A percentile compares a stretch with the other conserved stretches of the same genome.
Conservation (phyloP, 2,113 vertebrate genomes). For the Vicugna pacos region DNA sequence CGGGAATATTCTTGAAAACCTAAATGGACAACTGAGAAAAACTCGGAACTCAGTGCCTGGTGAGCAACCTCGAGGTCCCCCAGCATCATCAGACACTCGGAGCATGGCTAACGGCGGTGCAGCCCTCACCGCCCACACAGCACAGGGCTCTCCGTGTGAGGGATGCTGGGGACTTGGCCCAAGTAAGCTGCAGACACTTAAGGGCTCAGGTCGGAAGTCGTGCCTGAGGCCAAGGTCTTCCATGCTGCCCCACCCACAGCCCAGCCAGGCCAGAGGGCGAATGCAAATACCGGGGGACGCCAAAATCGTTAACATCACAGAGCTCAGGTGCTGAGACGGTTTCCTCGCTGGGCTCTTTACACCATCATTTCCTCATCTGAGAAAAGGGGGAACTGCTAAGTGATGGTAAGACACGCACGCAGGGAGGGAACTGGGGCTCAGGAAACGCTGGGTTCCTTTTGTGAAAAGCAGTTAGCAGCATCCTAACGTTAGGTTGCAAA, state of each 20-base stretch:
- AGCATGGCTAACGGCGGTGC: rapidly evolving
- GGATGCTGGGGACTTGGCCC: neutral
- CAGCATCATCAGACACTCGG: rapidly evolving
- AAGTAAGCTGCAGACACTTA: neutral
- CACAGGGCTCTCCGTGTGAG: rapidly evolving
- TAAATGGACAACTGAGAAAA: conserved; percentile 62
- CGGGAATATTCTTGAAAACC: conserved; percentile 57
- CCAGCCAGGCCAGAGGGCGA: neutral
- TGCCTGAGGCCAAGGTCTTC: neutral
- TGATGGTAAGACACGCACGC: neutral
- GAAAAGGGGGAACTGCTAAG: neutral
- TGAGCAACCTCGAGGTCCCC: neutral
- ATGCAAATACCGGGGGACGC: neutral
- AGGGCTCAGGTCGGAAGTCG: neutral
- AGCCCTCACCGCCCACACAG: rapidly evolving
- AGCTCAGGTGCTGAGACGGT: neutral
- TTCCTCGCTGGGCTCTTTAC: neutral
- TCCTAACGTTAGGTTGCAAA: neutral
- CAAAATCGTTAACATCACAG: neutral
- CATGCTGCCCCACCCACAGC: too few relatives aligned
- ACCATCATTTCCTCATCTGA: neutral
- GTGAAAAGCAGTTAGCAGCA: neutral
- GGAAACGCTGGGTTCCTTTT: neutral
- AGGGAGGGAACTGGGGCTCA: rapidly evolving
- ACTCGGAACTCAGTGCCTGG: neutral